phyloP scores from a whole-genome alignment of 2,113 vertebrate genomes.

The Lonchura striata region DNA sequence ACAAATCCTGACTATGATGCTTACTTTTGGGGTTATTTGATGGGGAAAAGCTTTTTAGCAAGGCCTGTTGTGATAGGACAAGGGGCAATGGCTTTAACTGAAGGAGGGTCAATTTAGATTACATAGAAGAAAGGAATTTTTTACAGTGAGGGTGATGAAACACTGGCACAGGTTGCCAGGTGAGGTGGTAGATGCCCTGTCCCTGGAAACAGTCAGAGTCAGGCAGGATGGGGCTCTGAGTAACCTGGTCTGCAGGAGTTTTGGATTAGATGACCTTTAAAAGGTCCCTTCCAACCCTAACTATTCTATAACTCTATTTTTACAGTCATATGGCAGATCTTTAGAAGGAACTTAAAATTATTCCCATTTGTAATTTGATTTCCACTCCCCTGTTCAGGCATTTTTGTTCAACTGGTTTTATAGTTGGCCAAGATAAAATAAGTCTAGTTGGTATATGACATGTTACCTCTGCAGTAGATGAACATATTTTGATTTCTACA shows the following conservation, averaged over 20 bases:
- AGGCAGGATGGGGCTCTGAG: neutral
- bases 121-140: neutral
- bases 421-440: conserved; percentile 13
- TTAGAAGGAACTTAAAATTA: neutral
- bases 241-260: neutral
- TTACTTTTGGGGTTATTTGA: neutral
- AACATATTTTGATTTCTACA: conserved; percentile 61
- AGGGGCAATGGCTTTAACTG: neutral
- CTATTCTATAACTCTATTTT: neutral
- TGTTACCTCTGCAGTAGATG: conserved; percentile 39
- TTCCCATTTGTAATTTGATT: neutral
- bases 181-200: neutral
- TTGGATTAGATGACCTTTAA: neutral
- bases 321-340: neutral
- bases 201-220: neutral
- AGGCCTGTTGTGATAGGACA: neutral
- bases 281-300: neutral
- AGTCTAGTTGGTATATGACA: conserved; percentile 31
- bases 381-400: neutral
- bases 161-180: neutral
- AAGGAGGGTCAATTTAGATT: neutral
- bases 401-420: conserved; percentile 41
- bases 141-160: neutral
- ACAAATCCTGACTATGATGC: neutral
- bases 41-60: neutral